phyloP scores from a whole-genome alignment of 1,140 invertebrate species.

The Metopolophium dirhodum region DNA sequence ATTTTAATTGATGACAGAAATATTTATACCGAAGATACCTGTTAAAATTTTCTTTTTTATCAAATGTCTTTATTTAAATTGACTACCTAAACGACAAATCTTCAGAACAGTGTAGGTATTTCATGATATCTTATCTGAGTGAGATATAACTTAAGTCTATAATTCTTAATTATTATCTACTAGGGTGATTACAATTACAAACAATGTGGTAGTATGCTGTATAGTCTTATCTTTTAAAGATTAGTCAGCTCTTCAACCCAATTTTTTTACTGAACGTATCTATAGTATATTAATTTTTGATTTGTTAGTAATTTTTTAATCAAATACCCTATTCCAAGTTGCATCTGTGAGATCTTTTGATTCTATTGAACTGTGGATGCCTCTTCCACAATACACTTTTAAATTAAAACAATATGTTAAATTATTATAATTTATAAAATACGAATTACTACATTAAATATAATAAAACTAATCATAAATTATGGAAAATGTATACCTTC shows the following conservation, averaged over 20 bases:
- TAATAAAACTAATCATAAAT: too few species aligned
- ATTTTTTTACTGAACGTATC: neutral
- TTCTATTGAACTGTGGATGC: neutral
- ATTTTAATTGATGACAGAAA: neutral
- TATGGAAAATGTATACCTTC: too few species aligned
- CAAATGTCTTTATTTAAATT: neutral
- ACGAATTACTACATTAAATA: neutral
- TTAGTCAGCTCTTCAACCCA: neutral
- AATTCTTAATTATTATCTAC: neutral
- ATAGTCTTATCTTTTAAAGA: neutral
- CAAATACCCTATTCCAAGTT: neutral
- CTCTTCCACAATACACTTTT: neutral
- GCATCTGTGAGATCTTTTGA: neutral
- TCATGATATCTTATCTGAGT: neutral
- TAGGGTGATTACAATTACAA: neutral
- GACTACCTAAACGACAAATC: neutral
- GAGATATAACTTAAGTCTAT: neutral
- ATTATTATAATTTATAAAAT: too few species aligned
- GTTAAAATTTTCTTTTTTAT: neutral
- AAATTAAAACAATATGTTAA: neutral
- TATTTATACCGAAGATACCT: neutral
- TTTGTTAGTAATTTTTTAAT: neutral
- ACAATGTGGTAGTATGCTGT: neutral
- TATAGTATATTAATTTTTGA: neutral
- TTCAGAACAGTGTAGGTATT: neutral